Evolutionary conservation across 2,797 vertebrate species (phyloP).

Genomic region (Intellagama lesueurii): DNA sequence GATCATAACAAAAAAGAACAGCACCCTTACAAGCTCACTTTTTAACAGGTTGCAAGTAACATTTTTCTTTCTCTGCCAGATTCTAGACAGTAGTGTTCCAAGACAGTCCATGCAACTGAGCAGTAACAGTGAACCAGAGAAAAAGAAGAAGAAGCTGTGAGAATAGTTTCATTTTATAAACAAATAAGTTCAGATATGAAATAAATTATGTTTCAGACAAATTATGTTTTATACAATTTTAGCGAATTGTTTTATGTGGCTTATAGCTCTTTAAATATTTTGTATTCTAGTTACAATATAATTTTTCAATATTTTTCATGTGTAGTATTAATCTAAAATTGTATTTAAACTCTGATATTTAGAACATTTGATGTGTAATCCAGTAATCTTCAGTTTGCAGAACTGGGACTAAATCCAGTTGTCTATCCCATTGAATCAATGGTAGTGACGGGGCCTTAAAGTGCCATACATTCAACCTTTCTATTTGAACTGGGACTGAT

Average conservation of each 20-base stretch:
- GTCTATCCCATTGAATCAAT: too few species aligned
- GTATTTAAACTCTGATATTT: background rate
- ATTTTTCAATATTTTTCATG: background rate
- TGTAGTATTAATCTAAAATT: background rate
- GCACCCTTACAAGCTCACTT: background rate
- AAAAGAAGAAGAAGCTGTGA: conserved; percentile 77
- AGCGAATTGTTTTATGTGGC: conserved; percentile 49
- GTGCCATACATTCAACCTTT: too few species aligned
- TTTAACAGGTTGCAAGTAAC: background rate
- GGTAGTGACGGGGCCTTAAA: too few species aligned
- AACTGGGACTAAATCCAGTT: background rate
- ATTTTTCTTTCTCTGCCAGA: conserved; percentile 55
- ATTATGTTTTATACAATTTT: conserved; percentile 20
- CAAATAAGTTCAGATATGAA: background rate
- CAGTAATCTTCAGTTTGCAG: background rate
- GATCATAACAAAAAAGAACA: background rate
- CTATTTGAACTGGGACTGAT: too few species aligned
- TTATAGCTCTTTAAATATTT: conserved; percentile 61
- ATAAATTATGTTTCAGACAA: background rate
- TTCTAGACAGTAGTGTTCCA: conserved; percentile 58
- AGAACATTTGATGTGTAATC: background rate
- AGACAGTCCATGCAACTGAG: conserved; percentile 35
- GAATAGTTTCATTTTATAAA: conserved; percentile 65
- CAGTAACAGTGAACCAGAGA: conserved; percentile 69
- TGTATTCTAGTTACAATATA: background rate